These are phyloP conservation scores for Chrysopa pallens DNA, from an alignment of 1,140 invertebrate genomes.

Conservation along the genomic window DNA sequence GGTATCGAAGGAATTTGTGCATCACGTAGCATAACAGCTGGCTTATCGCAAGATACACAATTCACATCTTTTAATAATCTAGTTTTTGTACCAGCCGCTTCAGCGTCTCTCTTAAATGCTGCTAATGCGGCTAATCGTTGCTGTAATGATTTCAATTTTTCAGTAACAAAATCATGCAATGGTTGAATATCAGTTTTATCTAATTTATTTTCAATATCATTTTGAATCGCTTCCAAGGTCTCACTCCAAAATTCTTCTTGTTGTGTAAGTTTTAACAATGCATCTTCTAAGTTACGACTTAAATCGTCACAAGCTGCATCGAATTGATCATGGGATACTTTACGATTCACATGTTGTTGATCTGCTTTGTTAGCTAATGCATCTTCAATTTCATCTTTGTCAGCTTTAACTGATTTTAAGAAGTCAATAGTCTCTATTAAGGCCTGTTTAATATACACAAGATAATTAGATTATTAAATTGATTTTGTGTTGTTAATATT, in stretches of 20 bases:
- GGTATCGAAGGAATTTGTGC: conserved; percentile 26
- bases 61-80: conserved; percentile 44
- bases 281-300: conserved; percentile 36
- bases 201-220: conserved; percentile 43
- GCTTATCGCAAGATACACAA: conserved; percentile 54
- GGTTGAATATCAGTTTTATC: conserved; percentile 45
- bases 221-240: conserved; percentile 38
- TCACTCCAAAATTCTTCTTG: conserved; percentile 24
- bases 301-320: conserved; percentile 43
- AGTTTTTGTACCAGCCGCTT: conserved; percentile 47
- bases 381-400: conserved; percentile 45
- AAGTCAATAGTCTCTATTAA: conserved; percentile 19
- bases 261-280: conserved; percentile 36
- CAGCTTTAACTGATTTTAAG: conserved; percentile 30
- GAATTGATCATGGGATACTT: conserved; percentile 51
- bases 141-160: conserved; percentile 37
- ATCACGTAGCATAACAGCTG: conserved; percentile 45
- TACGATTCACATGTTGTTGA: conserved; percentile 37
- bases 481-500: neutral
- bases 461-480: neutral
- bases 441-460: conserved; percentile 4
- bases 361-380: conserved; percentile 53
- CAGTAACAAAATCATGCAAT: conserved; percentile 43
- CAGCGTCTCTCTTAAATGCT: conserved; percentile 33
- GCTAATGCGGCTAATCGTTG: conserved; percentile 38